Evolutionary conservation across 2,797 vertebrate genomes (phyloP).

Genomic region (Microchirus variegatus): DNA sequence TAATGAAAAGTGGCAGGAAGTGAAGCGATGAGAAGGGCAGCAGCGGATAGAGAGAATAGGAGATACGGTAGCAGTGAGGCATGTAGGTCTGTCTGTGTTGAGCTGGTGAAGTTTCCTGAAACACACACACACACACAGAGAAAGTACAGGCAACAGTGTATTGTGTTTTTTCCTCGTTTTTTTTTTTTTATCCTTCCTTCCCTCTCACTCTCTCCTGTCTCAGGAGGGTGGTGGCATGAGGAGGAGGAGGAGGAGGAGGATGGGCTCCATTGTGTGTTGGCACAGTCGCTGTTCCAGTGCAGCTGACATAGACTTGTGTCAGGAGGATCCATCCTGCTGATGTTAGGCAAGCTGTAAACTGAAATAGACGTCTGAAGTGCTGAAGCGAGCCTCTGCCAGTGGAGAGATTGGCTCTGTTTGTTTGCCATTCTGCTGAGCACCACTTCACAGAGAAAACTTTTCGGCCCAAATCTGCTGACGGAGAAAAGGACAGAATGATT

Average conservation of each 20-base stretch:
- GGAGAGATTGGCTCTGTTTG: conserved; percentile 69
- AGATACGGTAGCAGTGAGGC: conserved; percentile 6
- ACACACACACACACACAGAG: conserved; percentile 20
- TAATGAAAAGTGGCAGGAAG: conserved; percentile 67
- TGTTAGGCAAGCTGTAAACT: conserved; percentile 73
- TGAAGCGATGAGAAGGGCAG: conserved; percentile 38
- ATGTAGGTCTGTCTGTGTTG: conserved; percentile 18
- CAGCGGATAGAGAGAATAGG: conserved; percentile 40
- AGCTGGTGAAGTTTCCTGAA: conserved; percentile 49
- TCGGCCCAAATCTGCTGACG: conserved; percentile 67
- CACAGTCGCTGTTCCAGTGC: conserved; percentile 66
- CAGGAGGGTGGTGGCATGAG: conserved; percentile 57
- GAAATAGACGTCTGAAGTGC: conserved; percentile 78
- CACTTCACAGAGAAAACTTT: conserved; percentile 70
- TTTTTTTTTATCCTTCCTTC: conserved; percentile 52
- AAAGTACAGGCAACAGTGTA: conserved; percentile 46
- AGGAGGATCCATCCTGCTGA: conserved; percentile 80
- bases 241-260: conserved; percentile 47
- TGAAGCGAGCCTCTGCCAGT: conserved; percentile 69
- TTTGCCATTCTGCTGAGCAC: conserved; percentile 79
- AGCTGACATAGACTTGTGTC: conserved; percentile 78
- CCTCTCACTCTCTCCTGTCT: conserved; percentile 56
- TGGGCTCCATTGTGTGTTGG: conserved; percentile 66
- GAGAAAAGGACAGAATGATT: conserved; percentile 41
- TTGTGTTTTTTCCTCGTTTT: conserved; percentile 58